Evolutionary conservation across 2,113 vertebrate genomes (phyloP).

Genomic region (Brevimyrus niger): DNA sequence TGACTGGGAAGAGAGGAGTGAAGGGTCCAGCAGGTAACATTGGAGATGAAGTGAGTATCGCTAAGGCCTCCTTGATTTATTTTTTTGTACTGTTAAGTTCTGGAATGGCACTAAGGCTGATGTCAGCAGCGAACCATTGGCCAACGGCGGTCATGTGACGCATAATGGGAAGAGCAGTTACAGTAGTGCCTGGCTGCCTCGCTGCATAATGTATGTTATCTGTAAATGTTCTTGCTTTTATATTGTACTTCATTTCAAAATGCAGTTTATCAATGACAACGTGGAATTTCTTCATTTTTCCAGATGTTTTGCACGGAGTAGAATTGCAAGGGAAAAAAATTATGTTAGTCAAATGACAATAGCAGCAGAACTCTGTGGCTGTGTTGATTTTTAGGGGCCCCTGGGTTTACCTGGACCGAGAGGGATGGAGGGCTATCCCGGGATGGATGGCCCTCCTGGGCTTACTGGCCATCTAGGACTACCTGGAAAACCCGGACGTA

Average conservation of each 20-base stretch:
- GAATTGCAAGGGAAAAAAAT: neutral
- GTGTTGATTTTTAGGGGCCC: slow-evolving; percentile 67
- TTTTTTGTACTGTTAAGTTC: neutral
- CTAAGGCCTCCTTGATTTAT: neutral
- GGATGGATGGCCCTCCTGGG: slow-evolving; percentile 69
- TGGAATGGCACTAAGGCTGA: neutral
- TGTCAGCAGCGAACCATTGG: neutral
- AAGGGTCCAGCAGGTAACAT: slow-evolving; percentile 68
- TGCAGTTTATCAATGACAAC: slow-evolving; percentile 11
- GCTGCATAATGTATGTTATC: neutral
- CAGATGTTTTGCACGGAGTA: slow-evolving; percentile 9
- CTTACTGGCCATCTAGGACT: slow-evolving; percentile 67
- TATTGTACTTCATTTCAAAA: slow-evolving; percentile 4
- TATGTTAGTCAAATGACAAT: neutral
- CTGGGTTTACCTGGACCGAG: slow-evolving; percentile 65
- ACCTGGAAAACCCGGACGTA: slow-evolving; percentile 65
- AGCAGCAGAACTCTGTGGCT: neutral
- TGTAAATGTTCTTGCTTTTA: neutral
- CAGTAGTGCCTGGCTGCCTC: neutral
- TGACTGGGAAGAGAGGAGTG: slow-evolving; percentile 74
- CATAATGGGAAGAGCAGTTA: slow-evolving; percentile 1
- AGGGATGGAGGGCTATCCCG: slow-evolving; percentile 71
- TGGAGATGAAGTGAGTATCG: slow-evolving; percentile 75
- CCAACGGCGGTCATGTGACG: neutral
- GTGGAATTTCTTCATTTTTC: slow-evolving; percentile 16